Evolutionary conservation across 2,888 invertebrate species (phyloP), one percentile per base, ranked within the genome.

Genomic region (Spisula subtruncata): DNA sequence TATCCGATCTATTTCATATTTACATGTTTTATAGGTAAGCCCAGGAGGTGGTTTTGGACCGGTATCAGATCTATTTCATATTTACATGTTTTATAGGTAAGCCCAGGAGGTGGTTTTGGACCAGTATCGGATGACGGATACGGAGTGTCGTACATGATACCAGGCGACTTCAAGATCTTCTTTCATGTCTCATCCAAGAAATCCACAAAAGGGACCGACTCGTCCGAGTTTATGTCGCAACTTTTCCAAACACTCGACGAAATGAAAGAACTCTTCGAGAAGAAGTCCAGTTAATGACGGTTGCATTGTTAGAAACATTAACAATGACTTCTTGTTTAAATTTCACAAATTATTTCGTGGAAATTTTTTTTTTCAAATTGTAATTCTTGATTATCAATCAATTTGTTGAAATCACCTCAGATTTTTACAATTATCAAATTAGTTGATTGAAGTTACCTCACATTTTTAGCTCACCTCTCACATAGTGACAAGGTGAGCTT

Each of bases 71-170:
- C n/a, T n/a, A n/a, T n/a, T n/a, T n/a, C n/a, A n/a, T n/a, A n/a
- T n/a, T 60, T 60, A 25, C 20, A n/a, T 60, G n/a, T n/a, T n/a
- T 80, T 95, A 16, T 93, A 97, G 97, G 94, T 97, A 12, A 97
- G 96, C 81, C 97, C 97, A 8, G 97, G 97, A 20, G 97, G 97
- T 48, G 97, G 97, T 0, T 97, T 97, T 95, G 97, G 97, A 12
- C 97, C 97, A 0, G 97, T 97, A 20, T 97, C 97, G 0, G 97
- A 97, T 91, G 96, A 96, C 80, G 97, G 97, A 0, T 97, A 97
- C 90, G 97, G 97, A 0, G 97, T 97, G 2, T 97, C 97, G 0
- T 97, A 97, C 95, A 97, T 97, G 97, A 94, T 97, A 66, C 96
- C 97, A 0, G 97, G 97, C 14, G 97, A 97, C 81, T 94, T 96